Conservation (phyloP, 2,113 vertebrate species). For the Siniperca chuatsi region DNA sequence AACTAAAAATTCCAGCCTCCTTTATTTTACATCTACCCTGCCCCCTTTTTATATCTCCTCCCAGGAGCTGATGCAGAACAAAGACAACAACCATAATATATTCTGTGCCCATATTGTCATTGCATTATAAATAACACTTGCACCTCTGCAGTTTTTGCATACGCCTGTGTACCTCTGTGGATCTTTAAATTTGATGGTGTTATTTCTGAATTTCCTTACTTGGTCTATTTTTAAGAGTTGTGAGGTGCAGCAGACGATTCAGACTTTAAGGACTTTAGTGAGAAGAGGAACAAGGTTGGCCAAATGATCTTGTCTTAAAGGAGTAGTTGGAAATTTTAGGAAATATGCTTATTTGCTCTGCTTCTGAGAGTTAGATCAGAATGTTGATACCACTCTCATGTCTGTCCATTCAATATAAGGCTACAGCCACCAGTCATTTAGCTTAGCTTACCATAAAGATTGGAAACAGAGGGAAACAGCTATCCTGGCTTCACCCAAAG, state of each 20-base stretch:
- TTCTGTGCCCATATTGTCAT: constrained; percentile 60
- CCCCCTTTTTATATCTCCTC: constrained; percentile 51
- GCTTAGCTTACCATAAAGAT: neutral
- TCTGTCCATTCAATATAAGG: neutral
- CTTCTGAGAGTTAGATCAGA: neutral
- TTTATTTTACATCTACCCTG: constrained; percentile 45
- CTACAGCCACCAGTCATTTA: neutral
- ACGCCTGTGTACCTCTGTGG: constrained; percentile 24
- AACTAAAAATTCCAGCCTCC: constrained; percentile 41
- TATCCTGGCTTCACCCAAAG: neutral
- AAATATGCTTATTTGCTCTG: neutral
- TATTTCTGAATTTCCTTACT: constrained; percentile 15
- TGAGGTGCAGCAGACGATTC: constrained; percentile 7
- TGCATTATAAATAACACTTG: constrained; percentile 61
- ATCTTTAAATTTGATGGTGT: constrained; percentile 17
- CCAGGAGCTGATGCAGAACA: constrained; percentile 58
- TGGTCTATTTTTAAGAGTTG: constrained; percentile 42
- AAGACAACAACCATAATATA: constrained; percentile 61
- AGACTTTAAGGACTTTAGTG: constrained; percentile 16
- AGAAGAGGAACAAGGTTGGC: constrained; percentile 23
- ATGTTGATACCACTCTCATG: neutral
- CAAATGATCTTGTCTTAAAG: constrained; percentile 8
- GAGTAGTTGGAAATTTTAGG: neutral
- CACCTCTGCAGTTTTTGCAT: constrained; percentile 11
- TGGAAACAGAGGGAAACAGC: neutral